Percentiles rank a stretch among this genome's conserved stretches.
Conservation (phyloP, 2,888 invertebrate genomes). For the Autographa pulchrina region DNA sequence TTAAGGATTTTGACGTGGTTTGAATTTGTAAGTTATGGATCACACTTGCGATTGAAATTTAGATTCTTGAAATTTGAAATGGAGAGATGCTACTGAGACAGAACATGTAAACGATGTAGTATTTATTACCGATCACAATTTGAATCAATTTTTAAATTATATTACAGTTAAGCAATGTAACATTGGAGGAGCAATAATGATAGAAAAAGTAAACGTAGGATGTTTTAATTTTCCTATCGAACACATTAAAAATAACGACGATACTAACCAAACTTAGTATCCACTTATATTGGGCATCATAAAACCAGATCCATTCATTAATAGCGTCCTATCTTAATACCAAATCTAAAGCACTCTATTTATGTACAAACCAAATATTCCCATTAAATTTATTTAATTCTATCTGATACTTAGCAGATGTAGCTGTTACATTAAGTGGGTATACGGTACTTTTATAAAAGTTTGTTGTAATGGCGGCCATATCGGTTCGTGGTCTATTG, state of each 20-base stretch:
- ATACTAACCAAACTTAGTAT: conserved; percentile 43
- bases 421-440: conserved; percentile 53
- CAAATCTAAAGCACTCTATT: conserved; percentile 59
- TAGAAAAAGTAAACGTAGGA: neutral
- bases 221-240: conserved; percentile 22
- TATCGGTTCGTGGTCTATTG: conserved; percentile 62
- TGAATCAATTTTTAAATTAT: neutral
- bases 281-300: conserved; percentile 48
- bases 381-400: conserved; percentile 60
- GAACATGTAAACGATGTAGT: neutral
- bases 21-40: conserved; percentile 2
- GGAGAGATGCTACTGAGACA: neutral
- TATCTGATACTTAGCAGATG: conserved; percentile 64
- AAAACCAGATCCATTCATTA: conserved; percentile 43
- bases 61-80: neutral
- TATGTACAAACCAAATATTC: conserved; percentile 58
- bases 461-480: conserved; percentile 50
- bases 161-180: neutral
- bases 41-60: neutral
- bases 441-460: conserved; percentile 53
- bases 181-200: neutral
- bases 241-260: conserved; percentile 23
- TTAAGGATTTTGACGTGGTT: conserved; percentile 2
- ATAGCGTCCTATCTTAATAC: conserved; percentile 53
- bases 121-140: neutral